phyloP scores from a whole-genome alignment of 2,113 vertebrate genomes.

The Sarotherodon lohbergeri region DNA sequence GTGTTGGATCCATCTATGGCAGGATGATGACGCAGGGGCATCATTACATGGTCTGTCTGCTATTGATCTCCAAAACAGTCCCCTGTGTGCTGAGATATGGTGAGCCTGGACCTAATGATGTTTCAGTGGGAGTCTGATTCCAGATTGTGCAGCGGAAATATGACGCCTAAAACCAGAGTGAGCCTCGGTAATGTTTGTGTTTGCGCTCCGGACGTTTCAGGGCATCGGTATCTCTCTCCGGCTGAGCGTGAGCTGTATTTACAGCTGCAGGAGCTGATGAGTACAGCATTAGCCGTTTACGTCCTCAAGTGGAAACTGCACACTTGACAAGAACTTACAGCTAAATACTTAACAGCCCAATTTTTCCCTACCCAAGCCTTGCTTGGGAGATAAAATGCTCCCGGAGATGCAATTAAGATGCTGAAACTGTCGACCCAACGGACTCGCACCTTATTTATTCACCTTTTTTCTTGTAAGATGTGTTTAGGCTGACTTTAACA shows the following conservation, averaged over 20 bases:
- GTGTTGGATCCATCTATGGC: background rate
- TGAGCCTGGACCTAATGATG: background rate
- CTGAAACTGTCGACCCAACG: background rate
- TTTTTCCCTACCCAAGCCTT: background rate
- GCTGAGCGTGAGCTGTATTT: background rate
- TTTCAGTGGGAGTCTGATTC: background rate
- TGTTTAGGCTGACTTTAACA: background rate
- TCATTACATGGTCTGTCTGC: conserved; percentile 21
- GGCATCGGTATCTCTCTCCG: background rate
- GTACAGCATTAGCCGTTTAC: background rate
- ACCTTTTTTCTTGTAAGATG: background rate
- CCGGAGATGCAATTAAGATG: background rate
- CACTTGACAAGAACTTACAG: background rate
- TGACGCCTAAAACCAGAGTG: background rate
- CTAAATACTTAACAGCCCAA: background rate
- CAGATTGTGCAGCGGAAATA: background rate
- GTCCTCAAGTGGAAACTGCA: conserved; percentile 5
- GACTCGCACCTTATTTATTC: background rate
- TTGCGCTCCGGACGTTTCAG: background rate
- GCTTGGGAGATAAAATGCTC: background rate
- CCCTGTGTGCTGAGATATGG: background rate
- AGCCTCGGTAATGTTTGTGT: background rate
- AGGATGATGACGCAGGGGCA: background rate
- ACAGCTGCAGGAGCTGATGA: conserved; percentile 12
- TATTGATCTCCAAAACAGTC: conserved; percentile 28